A percentile compares a stretch with the other conserved stretches of the same genome.
These are phyloP conservation scores for Aphis gossypii DNA, from an alignment of 1,140 invertebrate genomes.

Conservation along the genomic window DNA sequence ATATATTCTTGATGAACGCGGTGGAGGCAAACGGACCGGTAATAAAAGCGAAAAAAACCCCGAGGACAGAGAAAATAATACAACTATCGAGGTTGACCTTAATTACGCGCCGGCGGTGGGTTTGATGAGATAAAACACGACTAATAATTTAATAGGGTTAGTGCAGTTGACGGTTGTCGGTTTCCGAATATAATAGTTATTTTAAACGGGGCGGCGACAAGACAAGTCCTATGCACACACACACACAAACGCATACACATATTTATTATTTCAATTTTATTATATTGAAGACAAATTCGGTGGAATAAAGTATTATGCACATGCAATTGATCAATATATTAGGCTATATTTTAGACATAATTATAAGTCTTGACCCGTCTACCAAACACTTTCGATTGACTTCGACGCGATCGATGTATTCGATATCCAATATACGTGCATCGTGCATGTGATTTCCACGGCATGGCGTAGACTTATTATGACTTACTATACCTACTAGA, in stretches of 20 bases:
- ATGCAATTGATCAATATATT: too few species aligned
- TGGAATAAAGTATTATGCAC: background rate
- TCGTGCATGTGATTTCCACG: too few species aligned
- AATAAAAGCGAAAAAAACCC: background rate
- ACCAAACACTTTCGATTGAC: background rate
- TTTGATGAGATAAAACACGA: background rate
- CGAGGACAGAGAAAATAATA: background rate
- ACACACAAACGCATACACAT: background rate
- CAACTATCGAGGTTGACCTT: background rate
- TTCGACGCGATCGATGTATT: background rate
- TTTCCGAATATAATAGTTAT: slow-evolving; percentile 1
- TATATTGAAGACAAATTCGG: background rate
- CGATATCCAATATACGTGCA: background rate
- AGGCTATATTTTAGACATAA: background rate
- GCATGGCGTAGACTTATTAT: background rate
- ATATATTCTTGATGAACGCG: background rate
- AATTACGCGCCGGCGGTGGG: background rate
- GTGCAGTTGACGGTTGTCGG: background rate
- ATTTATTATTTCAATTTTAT: background rate
- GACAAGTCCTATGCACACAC: background rate
- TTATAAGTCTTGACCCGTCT: background rate
- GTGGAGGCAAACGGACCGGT: background rate
- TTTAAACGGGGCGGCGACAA: background rate
- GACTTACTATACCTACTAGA: background rate
- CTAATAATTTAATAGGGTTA: slow-evolving; percentile 27